Evolutionary conservation across 1,140 invertebrate genomes (phyloP).

Genomic region (Thrips palmi): DNA sequence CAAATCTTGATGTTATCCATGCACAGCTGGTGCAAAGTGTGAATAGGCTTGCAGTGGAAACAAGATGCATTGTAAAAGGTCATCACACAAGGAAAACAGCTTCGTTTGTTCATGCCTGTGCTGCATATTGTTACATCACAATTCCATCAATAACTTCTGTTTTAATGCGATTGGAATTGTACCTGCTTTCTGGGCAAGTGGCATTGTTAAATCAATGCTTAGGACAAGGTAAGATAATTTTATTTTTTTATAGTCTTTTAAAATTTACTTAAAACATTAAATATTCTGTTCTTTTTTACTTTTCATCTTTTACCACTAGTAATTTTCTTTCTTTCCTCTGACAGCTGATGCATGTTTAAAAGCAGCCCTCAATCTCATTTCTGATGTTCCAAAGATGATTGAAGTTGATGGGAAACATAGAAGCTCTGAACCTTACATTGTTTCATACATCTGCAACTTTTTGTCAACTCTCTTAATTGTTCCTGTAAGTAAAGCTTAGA

Average conservation of each 20-base stretch:
- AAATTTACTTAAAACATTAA: neutral
- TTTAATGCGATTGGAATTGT: conserved; percentile 58
- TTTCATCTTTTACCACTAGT: too few species aligned
- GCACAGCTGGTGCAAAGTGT: conserved; percentile 73
- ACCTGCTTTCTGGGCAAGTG: conserved; percentile 72
- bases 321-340: conserved; percentile 16
- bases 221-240: conserved; percentile 55
- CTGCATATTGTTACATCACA: conserved; percentile 88
- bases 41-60: conserved; percentile 57
- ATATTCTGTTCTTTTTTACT: neutral
- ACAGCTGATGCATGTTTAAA: conserved; percentile 86
- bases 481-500: conserved; percentile 57
- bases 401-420: conserved; percentile 55
- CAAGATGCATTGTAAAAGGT: conserved; percentile 48
- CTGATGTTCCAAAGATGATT: conserved; percentile 55
- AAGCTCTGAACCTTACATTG: conserved; percentile 48
- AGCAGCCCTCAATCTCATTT: conserved; percentile 59
- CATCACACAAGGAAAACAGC: conserved; percentile 62
- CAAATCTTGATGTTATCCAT: conserved; percentile 74
- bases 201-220: conserved; percentile 79
- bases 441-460: conserved; percentile 56
- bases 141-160: conserved; percentile 76
- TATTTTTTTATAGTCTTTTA: conserved; percentile 11
- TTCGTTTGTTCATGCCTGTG: conserved; percentile 81
- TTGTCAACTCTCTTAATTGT: conserved; percentile 69